Evolutionary conservation across 2,113 vertebrate genomes (phyloP).

Genomic region (Eulacestoma nigropectus): DNA sequence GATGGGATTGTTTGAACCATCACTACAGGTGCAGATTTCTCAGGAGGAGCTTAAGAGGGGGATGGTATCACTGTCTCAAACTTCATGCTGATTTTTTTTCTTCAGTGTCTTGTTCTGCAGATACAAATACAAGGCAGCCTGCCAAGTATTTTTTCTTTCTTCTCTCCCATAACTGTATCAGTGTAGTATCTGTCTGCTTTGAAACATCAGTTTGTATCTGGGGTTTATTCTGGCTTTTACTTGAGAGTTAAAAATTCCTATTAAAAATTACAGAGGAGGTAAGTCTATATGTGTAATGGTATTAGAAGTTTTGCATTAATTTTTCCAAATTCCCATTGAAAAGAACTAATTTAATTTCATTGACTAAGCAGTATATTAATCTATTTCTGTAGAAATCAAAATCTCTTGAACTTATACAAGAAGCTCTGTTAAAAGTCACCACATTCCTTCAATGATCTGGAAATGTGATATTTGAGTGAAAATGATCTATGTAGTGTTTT

Average conservation of each 20-base stretch:
- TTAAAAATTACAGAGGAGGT: background rate
- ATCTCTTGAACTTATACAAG: background rate
- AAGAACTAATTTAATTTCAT: background rate
- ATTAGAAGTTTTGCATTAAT: background rate
- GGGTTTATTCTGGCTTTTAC: background rate
- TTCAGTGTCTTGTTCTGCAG: background rate
- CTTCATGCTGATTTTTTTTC: background rate
- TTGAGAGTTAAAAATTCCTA: background rate
- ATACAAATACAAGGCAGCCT: background rate
- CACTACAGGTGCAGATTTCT: background rate
- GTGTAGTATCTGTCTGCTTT: background rate
- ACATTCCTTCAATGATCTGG: background rate
- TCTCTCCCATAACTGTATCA: background rate
- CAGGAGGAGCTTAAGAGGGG: background rate
- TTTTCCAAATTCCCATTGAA: background rate
- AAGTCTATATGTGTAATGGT: background rate
- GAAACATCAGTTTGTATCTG: background rate
- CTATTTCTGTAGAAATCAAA: background rate
- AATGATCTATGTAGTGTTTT: background rate
- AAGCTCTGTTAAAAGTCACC: background rate
- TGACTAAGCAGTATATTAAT: background rate
- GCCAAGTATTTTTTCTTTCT: background rate
- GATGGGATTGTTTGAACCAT: background rate
- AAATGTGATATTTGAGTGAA: background rate
- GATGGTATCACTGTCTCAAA: background rate